Base-by-base conservation (phyloP, 2,797 vertebrate species). In the Phoxinus dragarum region DNA sequence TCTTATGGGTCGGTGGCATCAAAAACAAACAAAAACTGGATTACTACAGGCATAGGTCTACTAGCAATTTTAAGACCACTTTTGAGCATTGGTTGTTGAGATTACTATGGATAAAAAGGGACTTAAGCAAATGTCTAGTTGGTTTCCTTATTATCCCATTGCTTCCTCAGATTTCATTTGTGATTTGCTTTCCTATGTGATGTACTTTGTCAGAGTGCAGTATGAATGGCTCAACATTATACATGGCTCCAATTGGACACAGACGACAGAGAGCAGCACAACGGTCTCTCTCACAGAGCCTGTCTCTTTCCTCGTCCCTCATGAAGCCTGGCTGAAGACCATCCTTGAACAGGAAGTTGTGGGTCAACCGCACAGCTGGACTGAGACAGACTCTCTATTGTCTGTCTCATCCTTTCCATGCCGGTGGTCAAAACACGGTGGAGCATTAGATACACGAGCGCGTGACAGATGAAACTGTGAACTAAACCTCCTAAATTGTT, bases 401-500 rank as follows among this genome's bases (percentile, higher is more conserved):
- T 92, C 87, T 49, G 1, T 90, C 88, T 92, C 92, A 80, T 93
- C 91, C 89, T 78, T 86, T 89, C 91, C 90, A 90, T 87, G 88
- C 84, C 66, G 81, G 84, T 87, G 89, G 84, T 84, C 86, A 87
- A 59, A 84, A 17, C 77, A 31, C 81, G 81, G 84, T 76, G 56
- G 80, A 76, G 64, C 23, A 68, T 74, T 12, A 47, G 36, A 84
- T 19, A 87, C 69, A 52, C 69, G 40, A 80, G 79, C 56, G 36
- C 67, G 38, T 80, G 73, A 87, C 78, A 38, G 59, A 44, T 44
- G 78, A 47, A 56, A 59, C 54, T 88, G 67, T 85, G 74, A n/a
- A 82, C 74, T 49, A 64, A 44, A 34, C 34, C 38, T 71, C 34
- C 67, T 74, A 38, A 73, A 86, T 59, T 81, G 52, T 44, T 76